phyloP scores from a whole-genome alignment of 2,113 vertebrate species.

The Tachuris rubrigastra region DNA sequence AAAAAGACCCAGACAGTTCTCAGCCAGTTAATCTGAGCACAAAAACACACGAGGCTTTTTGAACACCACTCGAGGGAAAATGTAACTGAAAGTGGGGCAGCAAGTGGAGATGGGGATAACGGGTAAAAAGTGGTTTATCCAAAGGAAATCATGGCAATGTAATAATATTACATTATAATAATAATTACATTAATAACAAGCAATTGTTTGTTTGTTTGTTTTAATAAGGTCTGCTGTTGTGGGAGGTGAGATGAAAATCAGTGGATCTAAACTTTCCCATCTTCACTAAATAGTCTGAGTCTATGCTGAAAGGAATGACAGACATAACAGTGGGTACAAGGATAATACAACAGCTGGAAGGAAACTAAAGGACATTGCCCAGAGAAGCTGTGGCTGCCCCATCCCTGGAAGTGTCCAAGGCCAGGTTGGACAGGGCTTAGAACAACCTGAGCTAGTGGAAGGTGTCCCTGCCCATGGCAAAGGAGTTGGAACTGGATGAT shows the following conservation, averaged over 20 bases:
- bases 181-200: too few species aligned
- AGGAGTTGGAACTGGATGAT: neutral
- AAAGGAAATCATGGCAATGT: neutral
- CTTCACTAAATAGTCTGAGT: neutral
- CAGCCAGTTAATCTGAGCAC: neutral
- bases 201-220: too few species aligned
- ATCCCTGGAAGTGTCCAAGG: neutral
- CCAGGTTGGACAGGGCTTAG: rapidly evolving
- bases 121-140: neutral
- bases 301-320: neutral
- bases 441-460: neutral
- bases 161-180: too few species aligned
- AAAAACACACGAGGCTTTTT: neutral
- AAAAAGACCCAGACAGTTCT: neutral
- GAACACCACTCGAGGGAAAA: neutral
- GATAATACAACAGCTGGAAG: neutral
- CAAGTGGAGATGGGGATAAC: neutral
- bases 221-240: neutral
- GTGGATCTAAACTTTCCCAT: neutral
- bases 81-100: neutral
- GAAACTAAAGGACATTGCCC: neutral
- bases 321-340: rapidly evolving
- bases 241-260: neutral
- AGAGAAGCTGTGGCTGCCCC: neutral
- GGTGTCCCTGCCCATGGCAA: neutral